phyloP scores from a whole-genome alignment of 2,888 invertebrate species.

The Deilephila elpenor region DNA sequence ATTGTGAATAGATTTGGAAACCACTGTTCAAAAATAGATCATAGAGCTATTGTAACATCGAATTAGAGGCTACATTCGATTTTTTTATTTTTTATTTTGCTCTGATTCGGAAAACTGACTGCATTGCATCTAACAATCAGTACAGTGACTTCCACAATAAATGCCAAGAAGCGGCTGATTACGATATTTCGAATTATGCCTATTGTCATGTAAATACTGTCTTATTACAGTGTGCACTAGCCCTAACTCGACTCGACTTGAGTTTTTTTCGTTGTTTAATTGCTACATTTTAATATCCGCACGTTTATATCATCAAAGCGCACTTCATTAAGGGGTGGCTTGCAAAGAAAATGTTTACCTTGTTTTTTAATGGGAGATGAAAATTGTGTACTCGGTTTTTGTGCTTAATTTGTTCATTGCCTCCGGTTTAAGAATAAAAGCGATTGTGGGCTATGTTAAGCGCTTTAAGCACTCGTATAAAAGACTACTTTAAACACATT shows the following conservation, averaged over 20 bases:
- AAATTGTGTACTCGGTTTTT: not conserved
- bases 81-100: no score
- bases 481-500: not conserved
- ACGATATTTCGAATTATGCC: not conserved
- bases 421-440: not conserved
- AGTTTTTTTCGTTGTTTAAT: not conserved
- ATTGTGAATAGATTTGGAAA: no score
- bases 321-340: constrained; percentile 18
- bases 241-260: not conserved
- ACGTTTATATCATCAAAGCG: constrained; percentile 19
- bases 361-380: constrained; percentile 10
- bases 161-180: no score
- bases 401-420: not conserved
- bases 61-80: no score
- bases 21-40: no score
- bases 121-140: no score
- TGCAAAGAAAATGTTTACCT: constrained; percentile 13
- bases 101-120: no score
- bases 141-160: no score
- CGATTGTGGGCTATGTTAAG: not conserved
- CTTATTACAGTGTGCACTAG: not conserved
- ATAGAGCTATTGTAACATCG: no score
- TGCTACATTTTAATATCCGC: constrained; percentile 18
- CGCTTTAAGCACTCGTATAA: not conserved
- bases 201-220: not conserved